These are phyloP conservation scores for Epizoanthus illoricatus DNA, from an alignment of 92 coral and sea anemone species.

Conservation along the genomic window DNA sequence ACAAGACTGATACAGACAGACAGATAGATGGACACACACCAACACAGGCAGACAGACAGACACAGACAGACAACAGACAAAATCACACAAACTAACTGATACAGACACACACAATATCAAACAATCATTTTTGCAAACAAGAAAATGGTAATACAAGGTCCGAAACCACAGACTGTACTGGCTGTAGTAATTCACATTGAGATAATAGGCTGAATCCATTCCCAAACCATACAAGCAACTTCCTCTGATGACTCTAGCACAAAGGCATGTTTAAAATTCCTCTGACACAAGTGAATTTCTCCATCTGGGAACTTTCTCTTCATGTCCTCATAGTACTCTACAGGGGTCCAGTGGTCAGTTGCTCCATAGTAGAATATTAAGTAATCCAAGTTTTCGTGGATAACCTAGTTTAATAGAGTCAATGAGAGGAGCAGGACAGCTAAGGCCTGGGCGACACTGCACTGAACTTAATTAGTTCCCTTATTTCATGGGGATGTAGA, in stretches of 20 bases:
- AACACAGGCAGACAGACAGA: too few species aligned
- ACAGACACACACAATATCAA: too few species aligned
- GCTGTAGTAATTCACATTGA: neutral
- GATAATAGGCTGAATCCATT: conserved; percentile 61
- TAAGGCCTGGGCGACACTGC: too few species aligned
- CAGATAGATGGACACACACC: too few species aligned
- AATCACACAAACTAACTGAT: too few species aligned
- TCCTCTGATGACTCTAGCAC: conserved; percentile 81
- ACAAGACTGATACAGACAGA: too few species aligned
- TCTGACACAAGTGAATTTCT: conserved; percentile 86
- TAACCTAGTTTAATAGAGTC: conserved; percentile 47
- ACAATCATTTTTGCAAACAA: too few species aligned
- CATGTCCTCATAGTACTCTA: conserved; percentile 78
- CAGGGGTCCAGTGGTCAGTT: conserved; percentile 90
- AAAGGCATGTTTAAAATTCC: conserved; percentile 84
- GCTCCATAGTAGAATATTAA: conserved; percentile 91
- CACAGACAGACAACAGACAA: too few species aligned
- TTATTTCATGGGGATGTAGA: too few species aligned
- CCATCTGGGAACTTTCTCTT: conserved; percentile 79
- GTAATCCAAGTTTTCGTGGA: conserved; percentile 68
- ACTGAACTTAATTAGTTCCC: too few species aligned
- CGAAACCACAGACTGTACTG: neutral
- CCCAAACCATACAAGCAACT: conserved; percentile 81
- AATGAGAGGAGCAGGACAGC: neutral
- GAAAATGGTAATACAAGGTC: too few species aligned